Evolutionary conservation across 2,113 vertebrate species (phyloP), one percentile per base, ranked within the genome.

Genomic region (Cochlearius cochlearius): DNA sequence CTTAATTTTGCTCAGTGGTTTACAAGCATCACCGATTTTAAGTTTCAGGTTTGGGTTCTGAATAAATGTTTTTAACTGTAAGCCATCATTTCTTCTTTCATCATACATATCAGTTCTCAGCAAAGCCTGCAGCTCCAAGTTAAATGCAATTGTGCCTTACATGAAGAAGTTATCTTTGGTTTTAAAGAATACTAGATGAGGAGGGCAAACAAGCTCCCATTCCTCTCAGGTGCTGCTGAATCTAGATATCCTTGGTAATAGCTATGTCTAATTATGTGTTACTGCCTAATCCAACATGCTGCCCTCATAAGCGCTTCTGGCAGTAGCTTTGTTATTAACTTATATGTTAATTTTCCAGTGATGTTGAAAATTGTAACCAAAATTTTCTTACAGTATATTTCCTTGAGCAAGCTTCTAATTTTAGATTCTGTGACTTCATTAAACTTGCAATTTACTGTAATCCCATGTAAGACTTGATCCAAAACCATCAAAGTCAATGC

Each of bases 291-390:
- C 72, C 88, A 95, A 95, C 83, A 93, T 66, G 53, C 79, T 95
- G 78, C 68, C 75, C 56, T 92, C 68, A 56, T 56, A 89, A 86
- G 34, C 0, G 36, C 83, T 96, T 91, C 92, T 94, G 79, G 86
- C 92, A 85, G 45, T 85, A 82, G 56, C 75, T 94, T 89, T 94
- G 72, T 94, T 91, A 92, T 91, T 96, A 96, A 95, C 96, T 95
- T 95, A 72, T 92, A 95, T 94, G 88, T 92, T 96, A 94, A 96
- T 97, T 94, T 97, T 91, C 76, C 76, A 92, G 25, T 85, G 69
- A 78, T 95, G 88, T 89, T 79, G 47, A 84, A 95, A 94, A 92
- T 85, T 75, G 64, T 94, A 92, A 68, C 76, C 83, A 96, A 94
- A 95, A 75, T 92, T 94, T 83, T 91, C 49, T 88, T 95, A 79